Percentiles rank a stretch among this genome's conserved stretches.
Evolutionary conservation across 2,888 invertebrate genomes (phyloP).

Genomic region (Eilema sororculum): DNA sequence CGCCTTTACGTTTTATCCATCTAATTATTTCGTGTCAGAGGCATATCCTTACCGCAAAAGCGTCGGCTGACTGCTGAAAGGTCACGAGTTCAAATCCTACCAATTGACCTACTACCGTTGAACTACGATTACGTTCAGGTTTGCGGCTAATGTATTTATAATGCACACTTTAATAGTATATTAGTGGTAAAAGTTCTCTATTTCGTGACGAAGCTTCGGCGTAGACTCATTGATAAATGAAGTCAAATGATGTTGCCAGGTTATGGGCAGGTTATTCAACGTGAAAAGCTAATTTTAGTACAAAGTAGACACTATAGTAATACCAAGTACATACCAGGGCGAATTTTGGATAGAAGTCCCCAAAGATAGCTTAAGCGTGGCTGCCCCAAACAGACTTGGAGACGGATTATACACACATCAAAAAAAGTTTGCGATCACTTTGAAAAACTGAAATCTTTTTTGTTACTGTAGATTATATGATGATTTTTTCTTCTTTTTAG

Average conservation of each 20-base stretch:
- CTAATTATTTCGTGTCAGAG: not conserved
- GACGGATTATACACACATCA: no score
- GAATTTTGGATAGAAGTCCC: no score
- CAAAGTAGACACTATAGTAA: no score
- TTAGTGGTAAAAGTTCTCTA: not conserved
- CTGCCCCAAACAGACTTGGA: no score
- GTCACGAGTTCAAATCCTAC: not conserved
- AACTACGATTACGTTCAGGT: not conserved
- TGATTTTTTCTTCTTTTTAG: no score
- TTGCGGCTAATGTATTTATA: conserved; percentile 1
- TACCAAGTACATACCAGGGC: no score
- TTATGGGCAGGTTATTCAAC: not conserved
- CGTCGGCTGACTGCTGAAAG: not conserved
- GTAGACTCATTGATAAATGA: not conserved
- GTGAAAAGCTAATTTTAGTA: not conserved
- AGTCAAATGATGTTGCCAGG: no score
- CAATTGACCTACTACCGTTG: conserved; percentile 3
- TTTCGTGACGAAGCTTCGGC: not conserved
- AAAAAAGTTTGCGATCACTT: no score
- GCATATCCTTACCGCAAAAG: no score
- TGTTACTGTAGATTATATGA: no score
- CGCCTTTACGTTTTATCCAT: not conserved
- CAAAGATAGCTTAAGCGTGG: no score
- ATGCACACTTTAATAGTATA: not conserved
- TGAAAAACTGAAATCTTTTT: no score